Percentiles rank a stretch among this genome's conserved stretches.
Conservation (phyloP, 2,888 invertebrate species). For the Oxystoma pomonae region DNA sequence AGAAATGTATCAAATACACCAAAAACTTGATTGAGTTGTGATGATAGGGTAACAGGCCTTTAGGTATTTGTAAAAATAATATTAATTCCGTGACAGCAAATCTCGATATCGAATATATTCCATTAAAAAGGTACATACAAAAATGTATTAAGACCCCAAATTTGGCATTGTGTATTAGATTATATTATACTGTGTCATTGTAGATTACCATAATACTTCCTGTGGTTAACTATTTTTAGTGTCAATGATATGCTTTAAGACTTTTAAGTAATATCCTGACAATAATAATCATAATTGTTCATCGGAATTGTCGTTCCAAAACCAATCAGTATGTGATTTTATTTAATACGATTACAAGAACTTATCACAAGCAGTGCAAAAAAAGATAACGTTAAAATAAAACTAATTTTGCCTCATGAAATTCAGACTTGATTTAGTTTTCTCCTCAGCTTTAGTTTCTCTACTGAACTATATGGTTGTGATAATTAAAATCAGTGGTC, state of each 20-base stretch:
- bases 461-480: slow-evolving; percentile 56
- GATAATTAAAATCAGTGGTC: slow-evolving; percentile 62
- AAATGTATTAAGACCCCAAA: too few relatives aligned
- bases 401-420: too few relatives aligned
- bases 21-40: too few relatives aligned
- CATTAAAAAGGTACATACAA: too few relatives aligned
- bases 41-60: too few relatives aligned
- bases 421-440: too few relatives aligned
- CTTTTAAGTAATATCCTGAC: background rate
- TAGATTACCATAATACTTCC: background rate
- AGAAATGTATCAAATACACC: too few relatives aligned
- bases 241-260: background rate
- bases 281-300: background rate
- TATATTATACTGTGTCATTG: too few relatives aligned
- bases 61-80: too few relatives aligned
- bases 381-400: background rate
- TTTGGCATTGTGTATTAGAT: too few relatives aligned
- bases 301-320: background rate
- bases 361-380: background rate
- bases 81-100: too few relatives aligned
- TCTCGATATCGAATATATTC: too few relatives aligned
- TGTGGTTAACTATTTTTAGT: background rate
- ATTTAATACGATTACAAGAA: background rate
- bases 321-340: background rate
- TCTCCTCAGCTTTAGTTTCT: background rate